A percentile compares a stretch with the other conserved stretches of the same genome.
phyloP scores from a whole-genome alignment of 92 coral and sea anemone genomes.

The Muricea muricata region DNA sequence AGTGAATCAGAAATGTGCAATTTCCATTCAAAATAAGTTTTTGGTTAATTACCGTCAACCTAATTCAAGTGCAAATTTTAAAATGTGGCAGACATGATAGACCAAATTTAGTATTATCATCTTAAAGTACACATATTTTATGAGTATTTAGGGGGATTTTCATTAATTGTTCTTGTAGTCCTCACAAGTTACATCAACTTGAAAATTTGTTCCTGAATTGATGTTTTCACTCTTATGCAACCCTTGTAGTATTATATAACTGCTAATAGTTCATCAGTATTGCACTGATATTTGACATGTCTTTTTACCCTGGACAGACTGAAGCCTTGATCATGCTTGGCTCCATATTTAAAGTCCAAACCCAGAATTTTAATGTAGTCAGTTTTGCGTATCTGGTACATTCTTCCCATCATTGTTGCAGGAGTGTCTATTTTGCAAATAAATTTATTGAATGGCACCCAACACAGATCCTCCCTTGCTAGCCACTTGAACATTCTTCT shows the following conservation, averaged over 20 bases:
- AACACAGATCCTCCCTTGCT: constrained; percentile 17
- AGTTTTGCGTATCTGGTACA: not conserved
- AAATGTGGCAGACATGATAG: constrained; percentile 13
- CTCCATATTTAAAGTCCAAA: not conserved
- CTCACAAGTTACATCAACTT: constrained; percentile 8
- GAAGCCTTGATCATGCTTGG: not conserved
- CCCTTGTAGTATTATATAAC: not conserved
- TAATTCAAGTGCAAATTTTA: not conserved
- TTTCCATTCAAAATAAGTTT: no score
- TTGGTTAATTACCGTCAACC: not conserved
- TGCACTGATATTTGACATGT: not conserved
- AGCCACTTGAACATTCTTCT: not conserved
- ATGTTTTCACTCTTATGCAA: not conserved
- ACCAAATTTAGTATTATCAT: not conserved
- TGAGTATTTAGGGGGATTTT: not conserved
- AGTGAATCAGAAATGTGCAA: no score
- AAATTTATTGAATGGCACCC: constrained; percentile 1
- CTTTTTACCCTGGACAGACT: not conserved
- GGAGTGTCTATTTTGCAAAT: constrained; percentile 9
- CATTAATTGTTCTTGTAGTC: constrained; percentile 11
- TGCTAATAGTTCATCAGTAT: not conserved
- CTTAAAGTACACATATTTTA: not conserved
- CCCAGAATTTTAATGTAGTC: not conserved
- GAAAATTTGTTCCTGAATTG: constrained; percentile 14
- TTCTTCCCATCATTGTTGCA: not conserved